Evolutionary conservation across 2,113 vertebrate species (phyloP).

Genomic region (Callorhinus ursinus): DNA sequence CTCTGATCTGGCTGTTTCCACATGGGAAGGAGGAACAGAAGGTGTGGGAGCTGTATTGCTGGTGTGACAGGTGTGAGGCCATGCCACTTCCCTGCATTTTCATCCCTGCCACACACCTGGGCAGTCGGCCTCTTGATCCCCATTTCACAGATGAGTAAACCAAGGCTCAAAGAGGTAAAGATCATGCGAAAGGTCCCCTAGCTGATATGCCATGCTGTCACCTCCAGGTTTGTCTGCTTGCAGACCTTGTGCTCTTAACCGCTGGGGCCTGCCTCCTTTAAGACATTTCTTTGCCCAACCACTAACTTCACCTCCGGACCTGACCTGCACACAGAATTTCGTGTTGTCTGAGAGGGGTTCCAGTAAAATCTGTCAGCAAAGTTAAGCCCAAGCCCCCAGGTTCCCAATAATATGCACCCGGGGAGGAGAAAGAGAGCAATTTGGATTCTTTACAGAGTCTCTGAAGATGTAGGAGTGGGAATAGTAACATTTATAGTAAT

Average conservation of each 20-base stretch:
- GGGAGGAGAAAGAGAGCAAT: neutral
- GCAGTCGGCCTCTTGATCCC: neutral
- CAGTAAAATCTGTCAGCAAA: neutral
- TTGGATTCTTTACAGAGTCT: neutral
- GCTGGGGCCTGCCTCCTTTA: neutral
- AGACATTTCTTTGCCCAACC: neutral
- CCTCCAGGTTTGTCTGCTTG: neutral
- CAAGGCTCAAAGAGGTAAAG: neutral
- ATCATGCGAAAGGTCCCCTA: neutral
- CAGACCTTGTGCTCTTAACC: neutral
- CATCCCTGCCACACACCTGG: neutral
- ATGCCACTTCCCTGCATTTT: neutral
- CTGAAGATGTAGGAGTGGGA: neutral
- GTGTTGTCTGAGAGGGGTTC: neutral
- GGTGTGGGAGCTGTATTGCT: neutral
- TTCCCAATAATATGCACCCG: neutral
- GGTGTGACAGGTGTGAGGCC: rapidly evolving
- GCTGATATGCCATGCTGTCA: neutral
- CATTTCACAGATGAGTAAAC: neutral
- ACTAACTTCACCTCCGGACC: neutral
- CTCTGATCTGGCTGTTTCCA: neutral
- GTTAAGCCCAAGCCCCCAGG: neutral
- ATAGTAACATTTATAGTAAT: rapidly evolving
- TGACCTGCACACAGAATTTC: neutral
- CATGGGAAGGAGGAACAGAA: neutral